Evolutionary conservation across 1,140 invertebrate genomes (phyloP), one percentile per base, ranked within the genome.

Genomic region (Periplaneta americana): DNA sequence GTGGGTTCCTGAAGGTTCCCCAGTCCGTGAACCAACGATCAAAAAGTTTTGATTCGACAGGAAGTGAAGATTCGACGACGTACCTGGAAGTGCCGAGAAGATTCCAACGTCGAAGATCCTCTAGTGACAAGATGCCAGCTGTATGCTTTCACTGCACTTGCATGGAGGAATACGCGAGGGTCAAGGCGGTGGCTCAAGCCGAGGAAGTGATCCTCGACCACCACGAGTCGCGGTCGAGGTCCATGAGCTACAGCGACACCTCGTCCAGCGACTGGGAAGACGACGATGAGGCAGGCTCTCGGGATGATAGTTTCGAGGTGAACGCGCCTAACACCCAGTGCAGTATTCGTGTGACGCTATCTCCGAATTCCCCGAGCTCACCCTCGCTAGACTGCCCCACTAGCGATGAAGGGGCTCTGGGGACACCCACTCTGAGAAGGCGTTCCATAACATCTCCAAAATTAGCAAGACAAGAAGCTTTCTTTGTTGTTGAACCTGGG

Each of bases 1-100:
- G 86, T 87, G 89, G 15, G 85, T 92, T 87, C 2, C 88, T 95
- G 2, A 88, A 91, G 6, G 93, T 95, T 37, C 92, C 89, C 80
- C 92, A 89, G 80, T 91, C 90, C 83, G 92, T 89, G 74, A 91
- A 89, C 76, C 91, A 93, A 81, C 86, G 93, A 10, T 95, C 94
- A 48, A 93, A 93, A 82, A 95, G 94, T 85, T 95, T 96, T 85
- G 95, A 96, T 86, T 94, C 93, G 32, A 92, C 92, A 82, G 91
- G 91, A 82, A 91, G 90, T 82, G 85, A 91, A 84, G 91, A 93
- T 85, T 91, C 92, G 4, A 89, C 91, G 77, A 91, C 91, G 80
- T 93, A 91, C 85, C 87, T 94, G 80, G 93, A 94, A 86, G 93
- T 94, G 83, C 93, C 92, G 9, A 89, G 91, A 13, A 89, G 92